Percentiles rank a stretch among this genome's conserved stretches.
Evolutionary conservation across 2,797 vertebrate genomes (phyloP).

Genomic region (Girardinus metallicus): DNA sequence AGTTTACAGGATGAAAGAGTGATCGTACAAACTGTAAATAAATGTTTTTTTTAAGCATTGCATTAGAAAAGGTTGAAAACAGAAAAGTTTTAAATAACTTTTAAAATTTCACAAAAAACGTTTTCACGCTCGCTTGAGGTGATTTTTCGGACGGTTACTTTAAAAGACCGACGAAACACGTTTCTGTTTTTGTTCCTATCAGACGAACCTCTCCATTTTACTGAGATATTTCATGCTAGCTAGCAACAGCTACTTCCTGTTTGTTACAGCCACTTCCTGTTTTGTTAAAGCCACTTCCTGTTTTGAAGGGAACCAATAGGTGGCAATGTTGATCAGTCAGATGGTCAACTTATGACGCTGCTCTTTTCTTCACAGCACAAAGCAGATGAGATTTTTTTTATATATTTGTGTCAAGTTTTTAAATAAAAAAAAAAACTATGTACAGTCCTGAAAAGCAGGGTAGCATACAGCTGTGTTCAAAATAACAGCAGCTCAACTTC

Average conservation of each 20-base stretch:
- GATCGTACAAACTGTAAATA: too few relatives aligned
- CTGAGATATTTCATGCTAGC: too few relatives aligned
- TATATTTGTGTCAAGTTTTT: background rate
- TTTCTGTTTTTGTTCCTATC: too few relatives aligned
- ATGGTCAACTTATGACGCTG: constrained; percentile 10
- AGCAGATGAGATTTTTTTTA: background rate
- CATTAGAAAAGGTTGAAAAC: too few relatives aligned
- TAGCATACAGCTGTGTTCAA: background rate
- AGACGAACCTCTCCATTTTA: too few relatives aligned
- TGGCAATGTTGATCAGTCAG: constrained; percentile 54
- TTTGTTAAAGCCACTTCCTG: constrained; percentile 4
- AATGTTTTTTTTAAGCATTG: too few relatives aligned
- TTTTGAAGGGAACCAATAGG: constrained; percentile 43
- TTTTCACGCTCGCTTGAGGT: too few relatives aligned
- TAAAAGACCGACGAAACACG: too few relatives aligned
- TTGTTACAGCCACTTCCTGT: background rate
- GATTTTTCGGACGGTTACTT: fast-evolving
- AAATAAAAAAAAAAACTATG: background rate
- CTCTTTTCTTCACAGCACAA: background rate
- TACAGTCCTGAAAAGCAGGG: background rate
- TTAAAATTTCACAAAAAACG: too few relatives aligned
- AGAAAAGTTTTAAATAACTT: too few relatives aligned
- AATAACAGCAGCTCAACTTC: background rate
- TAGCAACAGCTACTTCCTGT: too few relatives aligned
- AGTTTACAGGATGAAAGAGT: too few relatives aligned